phyloP scores from a whole-genome alignment of 2,113 vertebrate genomes.

The Scartelaos histophorus region DNA sequence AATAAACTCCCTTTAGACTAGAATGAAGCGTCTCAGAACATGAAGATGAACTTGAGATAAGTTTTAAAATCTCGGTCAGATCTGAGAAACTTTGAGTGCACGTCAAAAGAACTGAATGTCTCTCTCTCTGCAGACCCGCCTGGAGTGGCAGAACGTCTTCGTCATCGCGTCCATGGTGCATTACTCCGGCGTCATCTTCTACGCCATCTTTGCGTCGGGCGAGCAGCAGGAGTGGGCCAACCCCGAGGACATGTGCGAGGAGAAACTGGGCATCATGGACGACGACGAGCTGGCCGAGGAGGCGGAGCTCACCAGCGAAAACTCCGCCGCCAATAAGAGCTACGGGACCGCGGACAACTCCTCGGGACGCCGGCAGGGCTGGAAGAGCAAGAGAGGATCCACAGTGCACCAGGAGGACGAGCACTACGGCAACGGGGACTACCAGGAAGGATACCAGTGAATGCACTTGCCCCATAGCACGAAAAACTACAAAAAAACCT shows the following conservation, averaged over 20 bases:
- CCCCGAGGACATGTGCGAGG: slow-evolving; percentile 87
- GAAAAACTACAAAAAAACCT: slow-evolving; percentile 4
- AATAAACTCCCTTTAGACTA: no score
- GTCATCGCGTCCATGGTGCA: slow-evolving; percentile 94
- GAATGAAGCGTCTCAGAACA: no score
- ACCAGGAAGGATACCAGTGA: slow-evolving; percentile 81
- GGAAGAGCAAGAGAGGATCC: slow-evolving; percentile 78
- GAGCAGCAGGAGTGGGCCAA: slow-evolving; percentile 97
- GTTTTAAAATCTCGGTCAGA: no score
- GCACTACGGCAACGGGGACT: slow-evolving; percentile 81
- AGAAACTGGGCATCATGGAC: slow-evolving; percentile 90
- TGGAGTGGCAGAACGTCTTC: slow-evolving; percentile 98
- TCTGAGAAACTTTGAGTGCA: no score
- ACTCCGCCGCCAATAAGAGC: slow-evolving; percentile 75
- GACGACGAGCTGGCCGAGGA: slow-evolving; percentile 93
- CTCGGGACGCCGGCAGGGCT: slow-evolving; percentile 73
- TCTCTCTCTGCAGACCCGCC: slow-evolving; percentile 82
- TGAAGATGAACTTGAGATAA: no score
- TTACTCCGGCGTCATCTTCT: slow-evolving; percentile 95
- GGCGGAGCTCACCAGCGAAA: slow-evolving; percentile 84
- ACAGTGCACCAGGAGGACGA: slow-evolving; percentile 80
- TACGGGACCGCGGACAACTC: slow-evolving; percentile 86
- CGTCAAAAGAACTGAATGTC: slow-evolving; percentile 18
- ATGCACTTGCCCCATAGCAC: slow-evolving; percentile 13
- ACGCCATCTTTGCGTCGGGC: slow-evolving; percentile 95